These are phyloP conservation scores for Eulacestoma nigropectus DNA, from an alignment of 2,113 vertebrate genomes.

Conservation along the genomic window DNA sequence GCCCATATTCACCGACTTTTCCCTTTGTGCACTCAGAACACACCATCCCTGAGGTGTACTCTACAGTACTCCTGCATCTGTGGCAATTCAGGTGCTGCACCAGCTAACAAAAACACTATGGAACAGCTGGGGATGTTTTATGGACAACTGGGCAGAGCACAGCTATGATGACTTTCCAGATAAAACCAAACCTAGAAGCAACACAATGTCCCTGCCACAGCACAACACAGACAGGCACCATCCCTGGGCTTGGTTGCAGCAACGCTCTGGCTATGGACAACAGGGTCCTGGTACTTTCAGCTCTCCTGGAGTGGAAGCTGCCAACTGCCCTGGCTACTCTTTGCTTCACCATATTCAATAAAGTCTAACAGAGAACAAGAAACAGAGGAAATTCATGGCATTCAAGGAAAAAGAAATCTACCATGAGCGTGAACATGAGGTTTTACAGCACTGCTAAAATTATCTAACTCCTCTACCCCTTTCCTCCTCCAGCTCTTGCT, in stretches of 20 bases:
- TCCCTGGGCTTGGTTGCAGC: not conserved
- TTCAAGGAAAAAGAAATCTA: not conserved
- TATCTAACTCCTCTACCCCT: not conserved
- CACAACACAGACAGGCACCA: accelerated
- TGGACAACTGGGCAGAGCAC: not conserved
- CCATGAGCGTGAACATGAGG: accelerated
- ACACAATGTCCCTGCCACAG: accelerated
- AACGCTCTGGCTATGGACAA: accelerated
- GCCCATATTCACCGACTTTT: not conserved
- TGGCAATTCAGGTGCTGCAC: not conserved
- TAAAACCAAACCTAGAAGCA: not conserved
- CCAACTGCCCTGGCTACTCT: not conserved
- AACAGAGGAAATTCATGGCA: not conserved
- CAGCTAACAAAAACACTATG: accelerated
- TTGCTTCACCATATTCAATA: not conserved
- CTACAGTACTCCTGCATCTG: not conserved
- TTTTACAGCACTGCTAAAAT: not conserved
- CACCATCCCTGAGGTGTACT: accelerated
- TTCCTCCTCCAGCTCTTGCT: not conserved
- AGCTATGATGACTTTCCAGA: not conserved
- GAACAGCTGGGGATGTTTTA: accelerated
- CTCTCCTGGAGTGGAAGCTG: not conserved
- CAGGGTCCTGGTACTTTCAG: not conserved
- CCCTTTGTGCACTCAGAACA: not conserved
- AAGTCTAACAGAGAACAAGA: not conserved